Percentiles rank a stretch among this genome's conserved stretches.
These are phyloP conservation scores for Corythornis vintsioides DNA, from an alignment of 2,113 vertebrate genomes.

Conservation along the genomic window DNA sequence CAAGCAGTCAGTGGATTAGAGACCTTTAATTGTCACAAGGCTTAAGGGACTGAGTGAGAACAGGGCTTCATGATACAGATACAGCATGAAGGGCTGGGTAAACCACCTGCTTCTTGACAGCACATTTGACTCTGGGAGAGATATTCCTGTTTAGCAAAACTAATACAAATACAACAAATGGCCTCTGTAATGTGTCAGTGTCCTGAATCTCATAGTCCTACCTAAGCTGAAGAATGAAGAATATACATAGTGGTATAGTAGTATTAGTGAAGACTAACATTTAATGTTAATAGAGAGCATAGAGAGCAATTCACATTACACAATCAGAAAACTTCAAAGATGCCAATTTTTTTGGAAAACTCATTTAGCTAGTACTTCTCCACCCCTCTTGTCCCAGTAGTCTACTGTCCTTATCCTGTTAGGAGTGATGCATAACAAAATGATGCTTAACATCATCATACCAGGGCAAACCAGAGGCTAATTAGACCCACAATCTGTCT, in stretches of 20 bases:
- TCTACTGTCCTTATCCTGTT: background rate
- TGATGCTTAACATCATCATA: background rate
- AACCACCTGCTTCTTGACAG: rapidly evolving
- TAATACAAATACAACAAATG: background rate
- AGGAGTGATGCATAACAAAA: background rate
- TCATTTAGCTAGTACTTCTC: background rate
- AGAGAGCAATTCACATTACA: background rate
- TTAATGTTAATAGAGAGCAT: background rate
- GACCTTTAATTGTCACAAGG: conserved; percentile 9
- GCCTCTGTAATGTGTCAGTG: background rate
- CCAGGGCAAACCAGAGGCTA: background rate
- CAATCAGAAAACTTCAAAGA: background rate
- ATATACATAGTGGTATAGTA: background rate
- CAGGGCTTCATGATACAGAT: background rate
- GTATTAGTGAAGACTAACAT: background rate
- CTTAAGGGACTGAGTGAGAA: background rate
- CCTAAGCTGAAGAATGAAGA: background rate
- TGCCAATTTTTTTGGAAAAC: background rate
- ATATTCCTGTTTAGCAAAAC: background rate
- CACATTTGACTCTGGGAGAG: background rate
- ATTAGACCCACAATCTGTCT: background rate
- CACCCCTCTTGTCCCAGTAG: background rate
- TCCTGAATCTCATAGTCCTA: background rate
- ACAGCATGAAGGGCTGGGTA: background rate
- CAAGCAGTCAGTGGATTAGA: conserved; percentile 7